Evolutionary conservation across 1,140 invertebrate species (phyloP).

Genomic region (Bombus terrestris): DNA sequence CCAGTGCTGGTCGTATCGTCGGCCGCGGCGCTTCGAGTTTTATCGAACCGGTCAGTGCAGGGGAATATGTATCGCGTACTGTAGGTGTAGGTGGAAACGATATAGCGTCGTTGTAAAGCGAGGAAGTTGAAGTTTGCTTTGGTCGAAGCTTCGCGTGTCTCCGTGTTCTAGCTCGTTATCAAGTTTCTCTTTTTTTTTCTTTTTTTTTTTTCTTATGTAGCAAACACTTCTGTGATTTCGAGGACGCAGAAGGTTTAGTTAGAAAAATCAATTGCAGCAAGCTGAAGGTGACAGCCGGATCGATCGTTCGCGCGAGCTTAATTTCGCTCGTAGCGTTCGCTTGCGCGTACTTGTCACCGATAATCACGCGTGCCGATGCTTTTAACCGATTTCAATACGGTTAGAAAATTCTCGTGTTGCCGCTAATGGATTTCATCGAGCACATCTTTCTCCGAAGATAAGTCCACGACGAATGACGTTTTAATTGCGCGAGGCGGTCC

Average conservation of each 20-base stretch:
- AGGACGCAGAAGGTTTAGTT: not conserved
- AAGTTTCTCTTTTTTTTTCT: not conserved
- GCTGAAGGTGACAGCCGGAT: not conserved
- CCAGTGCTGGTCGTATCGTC: conserved; percentile 52
- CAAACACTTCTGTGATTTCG: not conserved
- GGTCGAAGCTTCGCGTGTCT: not conserved
- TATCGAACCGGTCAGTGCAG: conserved; percentile 14
- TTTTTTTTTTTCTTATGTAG: not conserved
- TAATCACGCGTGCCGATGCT: not conserved
- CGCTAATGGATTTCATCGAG: conserved; percentile 16
- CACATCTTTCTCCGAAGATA: not conserved
- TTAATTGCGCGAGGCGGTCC: conserved; percentile 16
- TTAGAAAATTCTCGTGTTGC: not conserved
- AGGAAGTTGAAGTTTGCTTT: too few relatives aligned
- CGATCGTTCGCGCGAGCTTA: not conserved
- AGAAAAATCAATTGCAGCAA: not conserved
- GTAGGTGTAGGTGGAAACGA: not conserved
- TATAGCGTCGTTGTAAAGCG: not conserved
- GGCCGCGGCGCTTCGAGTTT: conserved; percentile 29
- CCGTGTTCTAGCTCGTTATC: not conserved
- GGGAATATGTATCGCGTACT: not conserved
- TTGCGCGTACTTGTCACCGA: not conserved
- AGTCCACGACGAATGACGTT: conserved; percentile 24
- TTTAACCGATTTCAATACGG: conserved; percentile 18
- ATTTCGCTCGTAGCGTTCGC: not conserved